Evolutionary conservation across 2,113 vertebrate genomes (phyloP).

Genomic region (Pelecanus crispus): DNA sequence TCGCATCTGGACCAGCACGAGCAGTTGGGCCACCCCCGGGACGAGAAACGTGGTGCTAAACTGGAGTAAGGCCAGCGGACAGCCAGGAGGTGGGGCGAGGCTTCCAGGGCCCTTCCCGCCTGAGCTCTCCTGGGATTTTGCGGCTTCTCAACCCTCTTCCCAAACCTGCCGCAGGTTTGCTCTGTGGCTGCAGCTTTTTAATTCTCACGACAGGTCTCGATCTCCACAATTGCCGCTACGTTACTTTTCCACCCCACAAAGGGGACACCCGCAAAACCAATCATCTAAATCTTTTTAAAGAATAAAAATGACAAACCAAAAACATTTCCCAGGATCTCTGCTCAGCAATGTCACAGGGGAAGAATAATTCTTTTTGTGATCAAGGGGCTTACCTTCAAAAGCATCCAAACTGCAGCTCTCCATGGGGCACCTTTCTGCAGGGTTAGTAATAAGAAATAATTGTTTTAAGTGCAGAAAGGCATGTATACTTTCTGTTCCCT

Average conservation of each 20-base stretch:
- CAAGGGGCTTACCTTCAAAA: constrained; percentile 28
- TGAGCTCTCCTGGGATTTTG: background rate
- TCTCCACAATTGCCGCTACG: background rate
- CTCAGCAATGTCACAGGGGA: background rate
- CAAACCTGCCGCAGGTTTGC: background rate
- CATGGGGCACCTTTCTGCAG: background rate
- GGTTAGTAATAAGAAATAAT: constrained; percentile 47
- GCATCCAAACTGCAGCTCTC: constrained; percentile 1
- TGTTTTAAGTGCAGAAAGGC: constrained; percentile 38
- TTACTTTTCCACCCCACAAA: background rate
- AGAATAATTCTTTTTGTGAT: background rate
- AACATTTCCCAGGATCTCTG: background rate
- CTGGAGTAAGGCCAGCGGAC: background rate
- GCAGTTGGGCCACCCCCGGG: background rate
- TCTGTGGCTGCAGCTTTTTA: background rate
- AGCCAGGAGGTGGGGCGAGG: background rate
- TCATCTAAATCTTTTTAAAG: background rate
- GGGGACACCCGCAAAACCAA: background rate
- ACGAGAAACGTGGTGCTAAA: background rate
- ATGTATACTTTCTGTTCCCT: background rate
- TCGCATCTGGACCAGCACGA: background rate
- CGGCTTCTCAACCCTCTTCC: background rate
- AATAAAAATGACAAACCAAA: background rate
- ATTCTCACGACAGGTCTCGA: background rate
- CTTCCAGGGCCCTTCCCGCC: background rate